phyloP scores from a whole-genome alignment of 1,140 invertebrate species.

The Zaprionus ornatus region DNA sequence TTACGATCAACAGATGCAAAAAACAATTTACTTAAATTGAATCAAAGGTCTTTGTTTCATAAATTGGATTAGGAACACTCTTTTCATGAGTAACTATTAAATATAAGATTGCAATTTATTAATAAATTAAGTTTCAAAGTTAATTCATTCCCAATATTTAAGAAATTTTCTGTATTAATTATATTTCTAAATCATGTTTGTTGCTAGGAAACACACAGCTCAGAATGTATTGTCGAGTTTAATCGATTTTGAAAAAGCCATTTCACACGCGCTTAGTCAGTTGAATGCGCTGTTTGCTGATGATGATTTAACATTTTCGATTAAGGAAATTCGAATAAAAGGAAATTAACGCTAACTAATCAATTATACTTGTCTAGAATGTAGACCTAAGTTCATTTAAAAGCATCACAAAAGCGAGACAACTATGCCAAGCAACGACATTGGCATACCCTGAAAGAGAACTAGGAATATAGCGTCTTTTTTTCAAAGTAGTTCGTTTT shows the following conservation, averaged over 20 bases:
- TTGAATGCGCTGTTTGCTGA: conserved; percentile 7
- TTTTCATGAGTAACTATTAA: too few relatives aligned
- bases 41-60: neutral
- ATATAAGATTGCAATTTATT: too few relatives aligned
- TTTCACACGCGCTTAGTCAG: neutral
- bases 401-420: conserved; percentile 8
- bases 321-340: conserved; percentile 17
- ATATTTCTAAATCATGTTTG: neutral
- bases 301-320: conserved; percentile 33
- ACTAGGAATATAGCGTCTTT: neutral
- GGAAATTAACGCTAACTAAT: conserved; percentile 27
- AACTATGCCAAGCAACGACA: conserved; percentile 4
- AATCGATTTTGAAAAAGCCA: conserved; percentile 36
- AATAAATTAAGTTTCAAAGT: neutral
- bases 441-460: neutral
- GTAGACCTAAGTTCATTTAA: conserved; percentile 47
- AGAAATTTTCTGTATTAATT: neutral
- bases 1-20: neutral
- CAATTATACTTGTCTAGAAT: conserved; percentile 47
- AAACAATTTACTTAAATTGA: neutral
- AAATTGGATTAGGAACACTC: too few relatives aligned
- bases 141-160: neutral
- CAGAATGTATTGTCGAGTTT: neutral
- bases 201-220: neutral
- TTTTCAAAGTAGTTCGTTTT: neutral